phyloP scores from a whole-genome alignment of 2,888 invertebrate species.

The Alloplasta piceator region DNA sequence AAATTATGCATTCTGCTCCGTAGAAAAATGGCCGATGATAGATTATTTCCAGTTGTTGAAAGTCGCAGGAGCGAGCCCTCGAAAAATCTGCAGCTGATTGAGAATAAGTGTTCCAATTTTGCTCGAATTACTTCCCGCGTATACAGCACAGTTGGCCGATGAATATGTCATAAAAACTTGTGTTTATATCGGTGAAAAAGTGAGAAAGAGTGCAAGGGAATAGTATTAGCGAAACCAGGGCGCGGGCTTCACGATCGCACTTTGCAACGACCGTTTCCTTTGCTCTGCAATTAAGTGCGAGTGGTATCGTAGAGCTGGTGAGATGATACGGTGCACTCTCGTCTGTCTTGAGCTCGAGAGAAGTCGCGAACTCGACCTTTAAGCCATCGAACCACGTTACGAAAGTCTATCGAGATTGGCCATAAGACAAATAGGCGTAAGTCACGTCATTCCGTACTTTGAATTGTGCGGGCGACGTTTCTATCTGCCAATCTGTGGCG shows the following conservation, averaged over 20 bases:
- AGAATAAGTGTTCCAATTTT: too few relatives aligned
- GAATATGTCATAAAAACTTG: neutral
- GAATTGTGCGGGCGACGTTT: too few relatives aligned
- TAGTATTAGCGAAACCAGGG: constrained; percentile 61
- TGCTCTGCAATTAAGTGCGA: constrained; percentile 68
- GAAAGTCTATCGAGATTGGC: constrained; percentile 40
- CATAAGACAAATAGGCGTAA: too few relatives aligned
- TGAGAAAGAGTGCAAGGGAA: constrained; percentile 36
- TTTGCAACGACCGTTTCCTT: constrained; percentile 55
- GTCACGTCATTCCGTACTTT: too few relatives aligned
- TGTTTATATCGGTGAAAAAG: constrained; percentile 6
- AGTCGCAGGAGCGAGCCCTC: too few relatives aligned
- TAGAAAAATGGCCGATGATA: too few relatives aligned
- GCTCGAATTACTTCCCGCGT: too few relatives aligned
- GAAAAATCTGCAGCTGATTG: too few relatives aligned
- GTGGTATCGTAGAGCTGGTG: constrained; percentile 61
- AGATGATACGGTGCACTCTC: constrained; percentile 59
- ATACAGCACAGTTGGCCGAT: too few relatives aligned
- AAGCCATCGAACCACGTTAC: constrained; percentile 62
- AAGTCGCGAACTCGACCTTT: constrained; percentile 76
- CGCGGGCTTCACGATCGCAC: constrained; percentile 58
- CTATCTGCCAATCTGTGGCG: too few relatives aligned
- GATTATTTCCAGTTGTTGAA: too few relatives aligned
- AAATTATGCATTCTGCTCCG: too few relatives aligned
- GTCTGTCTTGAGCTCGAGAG: constrained; percentile 54